Percentiles rank a stretch among this genome's conserved stretches.
phyloP scores from a whole-genome alignment of 23 tunicate species.

The Ascidia mentula region DNA sequence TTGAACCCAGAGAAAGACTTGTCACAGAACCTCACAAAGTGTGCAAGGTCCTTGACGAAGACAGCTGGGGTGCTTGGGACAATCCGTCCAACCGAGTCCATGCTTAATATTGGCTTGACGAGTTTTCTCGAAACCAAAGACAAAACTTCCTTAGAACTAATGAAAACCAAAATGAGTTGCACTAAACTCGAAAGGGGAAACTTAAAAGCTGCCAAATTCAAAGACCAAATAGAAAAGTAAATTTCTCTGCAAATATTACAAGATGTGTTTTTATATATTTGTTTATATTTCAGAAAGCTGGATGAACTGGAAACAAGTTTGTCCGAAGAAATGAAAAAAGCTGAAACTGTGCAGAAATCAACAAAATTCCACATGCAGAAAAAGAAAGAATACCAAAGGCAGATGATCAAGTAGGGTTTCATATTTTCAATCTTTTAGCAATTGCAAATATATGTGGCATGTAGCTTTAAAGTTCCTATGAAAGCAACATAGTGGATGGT shows the following conservation, averaged over 20 bases:
- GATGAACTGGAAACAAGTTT: slow-evolving; percentile 16
- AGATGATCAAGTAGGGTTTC: slow-evolving; percentile 8
- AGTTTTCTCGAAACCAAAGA: neutral
- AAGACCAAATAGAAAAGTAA: neutral
- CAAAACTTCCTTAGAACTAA: neutral
- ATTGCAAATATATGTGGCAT: no score
- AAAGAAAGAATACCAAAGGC: slow-evolving; percentile 25
- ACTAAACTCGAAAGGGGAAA: neutral
- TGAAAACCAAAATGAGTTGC: neutral
- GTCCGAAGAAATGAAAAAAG: slow-evolving; percentile 27
- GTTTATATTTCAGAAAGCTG: slow-evolving; percentile 9
- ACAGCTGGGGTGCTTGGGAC: slow-evolving; percentile 11
- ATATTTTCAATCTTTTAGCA: no score
- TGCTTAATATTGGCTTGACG: slow-evolving; percentile 8
- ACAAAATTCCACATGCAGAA: slow-evolving; percentile 22
- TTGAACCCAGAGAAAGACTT: slow-evolving; percentile 16
- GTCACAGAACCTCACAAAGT: slow-evolving; percentile 19
- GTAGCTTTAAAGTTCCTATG: no score
- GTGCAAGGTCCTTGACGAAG: slow-evolving; percentile 1
- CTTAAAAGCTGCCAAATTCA: neutral
- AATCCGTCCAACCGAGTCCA: neutral
- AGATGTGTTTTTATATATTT: neutral
- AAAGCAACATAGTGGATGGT: no score
- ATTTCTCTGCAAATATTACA: neutral
- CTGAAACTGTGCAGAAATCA: slow-evolving; percentile 24